Conservation (phyloP, 2,113 vertebrate genomes). For the Spilogale gracilis region DNA sequence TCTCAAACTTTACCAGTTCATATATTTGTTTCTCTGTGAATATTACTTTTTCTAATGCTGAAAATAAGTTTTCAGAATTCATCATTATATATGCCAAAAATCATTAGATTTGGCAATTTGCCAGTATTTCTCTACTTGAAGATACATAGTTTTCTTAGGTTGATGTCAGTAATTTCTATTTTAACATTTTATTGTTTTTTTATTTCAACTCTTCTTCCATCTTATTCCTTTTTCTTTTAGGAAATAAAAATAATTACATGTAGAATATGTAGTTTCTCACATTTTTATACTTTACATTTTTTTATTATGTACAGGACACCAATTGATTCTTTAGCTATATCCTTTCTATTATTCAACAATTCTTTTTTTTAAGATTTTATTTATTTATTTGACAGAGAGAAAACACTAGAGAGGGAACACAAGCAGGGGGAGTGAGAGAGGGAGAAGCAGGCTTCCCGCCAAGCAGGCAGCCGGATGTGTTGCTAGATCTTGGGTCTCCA, state of each 20-base stretch:
- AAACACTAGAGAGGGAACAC: too few relatives aligned
- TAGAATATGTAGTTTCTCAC: background rate
- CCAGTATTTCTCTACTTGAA: background rate
- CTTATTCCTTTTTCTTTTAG: background rate
- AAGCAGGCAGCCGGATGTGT: too few relatives aligned
- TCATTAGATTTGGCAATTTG: background rate
- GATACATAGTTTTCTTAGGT: background rate
- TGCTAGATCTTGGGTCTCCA: too few relatives aligned
- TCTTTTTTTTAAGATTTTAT: background rate
- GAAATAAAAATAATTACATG: background rate
- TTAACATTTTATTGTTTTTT: background rate
- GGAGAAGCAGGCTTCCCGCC: too few relatives aligned
- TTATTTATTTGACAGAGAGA: too few relatives aligned
- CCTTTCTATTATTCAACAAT: background rate
- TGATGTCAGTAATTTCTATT: background rate
- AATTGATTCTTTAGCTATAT: background rate
- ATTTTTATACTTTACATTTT: background rate
- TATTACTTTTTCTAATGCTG: background rate
- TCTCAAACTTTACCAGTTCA: background rate
- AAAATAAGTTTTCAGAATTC: background rate
- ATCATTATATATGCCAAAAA: background rate
- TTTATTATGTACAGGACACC: background rate
- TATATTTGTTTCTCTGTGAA: background rate
- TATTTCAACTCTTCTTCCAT: background rate
- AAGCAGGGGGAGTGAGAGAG: too few relatives aligned